phyloP scores from a whole-genome alignment of 2,113 vertebrate species.

The Oreochromis niloticus region DNA sequence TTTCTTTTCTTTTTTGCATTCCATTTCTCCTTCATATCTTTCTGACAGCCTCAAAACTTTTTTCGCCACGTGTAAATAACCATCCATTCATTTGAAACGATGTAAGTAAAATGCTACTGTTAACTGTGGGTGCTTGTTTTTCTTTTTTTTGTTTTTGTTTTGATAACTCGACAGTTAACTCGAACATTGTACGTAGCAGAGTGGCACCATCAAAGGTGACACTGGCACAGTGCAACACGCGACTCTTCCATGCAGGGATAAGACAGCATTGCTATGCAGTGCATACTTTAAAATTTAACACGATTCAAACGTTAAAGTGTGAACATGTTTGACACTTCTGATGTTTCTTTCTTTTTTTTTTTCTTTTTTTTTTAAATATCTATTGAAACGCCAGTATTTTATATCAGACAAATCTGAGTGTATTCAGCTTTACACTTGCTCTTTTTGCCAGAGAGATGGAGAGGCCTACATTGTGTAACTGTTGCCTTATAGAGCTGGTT shows the following conservation, averaged over 20 bases:
- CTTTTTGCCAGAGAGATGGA: conserved; percentile 57
- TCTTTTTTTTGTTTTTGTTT: conserved; percentile 3
- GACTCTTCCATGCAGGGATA: conserved; percentile 61
- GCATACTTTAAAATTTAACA: conserved; percentile 58
- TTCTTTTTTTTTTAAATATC: conserved; percentile 5
- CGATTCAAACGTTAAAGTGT: conserved; percentile 51
- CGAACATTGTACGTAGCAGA: conserved; percentile 59
- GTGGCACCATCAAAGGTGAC: conserved; percentile 54
- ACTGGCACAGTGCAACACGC: conserved; percentile 49
- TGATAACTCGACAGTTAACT: conserved; percentile 61
- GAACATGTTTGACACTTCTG: conserved; percentile 56
- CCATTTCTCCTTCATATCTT: conserved; percentile 60
- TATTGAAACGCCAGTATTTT: conserved; percentile 66
- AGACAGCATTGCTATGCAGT: conserved; percentile 66
- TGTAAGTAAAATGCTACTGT: conserved; percentile 71
- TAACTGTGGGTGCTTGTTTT: conserved; percentile 71
- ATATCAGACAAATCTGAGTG: conserved; percentile 56
- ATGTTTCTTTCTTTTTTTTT: conserved; percentile 39
- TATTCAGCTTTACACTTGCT: conserved; percentile 60
- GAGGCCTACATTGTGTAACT: conserved; percentile 60
- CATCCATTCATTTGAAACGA: conserved; percentile 52
- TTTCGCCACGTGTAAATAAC: conserved; percentile 64
- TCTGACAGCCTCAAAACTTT: conserved; percentile 56
- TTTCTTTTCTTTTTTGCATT: conserved; percentile 62
- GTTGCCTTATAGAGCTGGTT: conserved; percentile 74